phyloP scores from a whole-genome alignment of 2,113 vertebrate genomes.

The Pterocles burchelli region DNA sequence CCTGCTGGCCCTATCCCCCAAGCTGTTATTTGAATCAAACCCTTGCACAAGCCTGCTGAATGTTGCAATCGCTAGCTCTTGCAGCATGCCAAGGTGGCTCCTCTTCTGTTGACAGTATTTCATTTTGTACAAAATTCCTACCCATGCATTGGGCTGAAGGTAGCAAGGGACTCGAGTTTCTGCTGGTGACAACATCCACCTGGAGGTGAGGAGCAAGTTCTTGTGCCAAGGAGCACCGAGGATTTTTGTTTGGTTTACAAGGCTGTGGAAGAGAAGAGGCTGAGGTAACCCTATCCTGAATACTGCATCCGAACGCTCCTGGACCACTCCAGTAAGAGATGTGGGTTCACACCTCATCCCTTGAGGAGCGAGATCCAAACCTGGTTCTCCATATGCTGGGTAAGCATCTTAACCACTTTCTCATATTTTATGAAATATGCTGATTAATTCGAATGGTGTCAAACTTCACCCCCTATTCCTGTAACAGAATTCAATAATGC shows the following conservation, averaged over 20 bases:
- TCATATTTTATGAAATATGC: not conserved
- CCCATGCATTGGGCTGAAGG: not conserved
- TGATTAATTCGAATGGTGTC: not conserved
- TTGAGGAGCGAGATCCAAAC: not conserved
- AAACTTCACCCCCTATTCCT: not conserved
- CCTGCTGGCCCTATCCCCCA: not conserved
- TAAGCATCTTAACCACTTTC: not conserved
- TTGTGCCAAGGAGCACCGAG: rapidly evolving
- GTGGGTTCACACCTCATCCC: not conserved
- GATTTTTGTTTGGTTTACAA: not conserved
- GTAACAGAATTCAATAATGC: not conserved
- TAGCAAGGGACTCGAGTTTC: not conserved
- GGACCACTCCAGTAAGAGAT: not conserved
- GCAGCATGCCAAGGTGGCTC: not conserved
- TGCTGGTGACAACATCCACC: not conserved
- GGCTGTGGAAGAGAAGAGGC: not conserved
- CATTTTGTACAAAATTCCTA: not conserved
- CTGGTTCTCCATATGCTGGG: rapidly evolving
- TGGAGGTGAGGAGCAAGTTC: not conserved
- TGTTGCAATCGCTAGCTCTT: not conserved
- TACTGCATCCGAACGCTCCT: not conserved
- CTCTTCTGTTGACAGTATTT: not conserved
- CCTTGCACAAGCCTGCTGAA: not conserved
- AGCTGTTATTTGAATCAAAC: not conserved
- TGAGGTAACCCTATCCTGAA: not conserved